Conservation (phyloP, 2,888 invertebrate genomes). For the Nomada ruficornis region DNA sequence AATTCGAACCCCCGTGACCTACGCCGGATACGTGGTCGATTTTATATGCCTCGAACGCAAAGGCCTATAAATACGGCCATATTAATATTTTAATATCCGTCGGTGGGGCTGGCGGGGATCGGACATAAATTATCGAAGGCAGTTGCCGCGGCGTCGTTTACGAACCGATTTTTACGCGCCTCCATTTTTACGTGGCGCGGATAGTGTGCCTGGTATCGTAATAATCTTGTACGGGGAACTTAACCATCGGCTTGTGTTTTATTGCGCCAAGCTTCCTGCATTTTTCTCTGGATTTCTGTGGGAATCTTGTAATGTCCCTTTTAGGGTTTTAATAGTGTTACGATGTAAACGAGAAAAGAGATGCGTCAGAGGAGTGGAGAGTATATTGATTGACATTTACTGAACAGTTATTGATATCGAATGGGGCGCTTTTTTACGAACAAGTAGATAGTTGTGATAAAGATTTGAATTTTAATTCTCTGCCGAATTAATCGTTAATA, state of each 20-base stretch:
- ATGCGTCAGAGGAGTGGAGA: background rate
- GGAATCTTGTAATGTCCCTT: slow-evolving; percentile 2
- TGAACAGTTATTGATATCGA: background rate
- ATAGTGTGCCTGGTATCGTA: slow-evolving; percentile 32
- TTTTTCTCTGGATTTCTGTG: slow-evolving; percentile 10
- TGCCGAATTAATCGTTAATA: no score
- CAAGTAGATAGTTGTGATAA: no score
- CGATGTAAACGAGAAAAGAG: background rate
- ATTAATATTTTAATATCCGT: slow-evolving; percentile 75
- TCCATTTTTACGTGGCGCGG: slow-evolving; percentile 31
- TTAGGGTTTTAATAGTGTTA: background rate
- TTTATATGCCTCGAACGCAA: slow-evolving; percentile 59
- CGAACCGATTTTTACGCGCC: slow-evolving; percentile 48
- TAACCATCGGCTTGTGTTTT: slow-evolving; percentile 29
- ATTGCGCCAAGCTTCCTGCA: slow-evolving; percentile 20
- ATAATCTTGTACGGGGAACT: slow-evolving; percentile 1
- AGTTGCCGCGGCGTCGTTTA: slow-evolving; percentile 62
- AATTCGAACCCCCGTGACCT: slow-evolving; percentile 52
- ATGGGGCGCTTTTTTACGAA: background rate
- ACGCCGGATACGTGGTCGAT: slow-evolving; percentile 58
- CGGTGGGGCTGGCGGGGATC: slow-evolving; percentile 33
- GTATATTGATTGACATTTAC: background rate
- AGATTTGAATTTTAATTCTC: no score
- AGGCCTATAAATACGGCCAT: slow-evolving; percentile 67
- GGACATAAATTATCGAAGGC: slow-evolving; percentile 64